Evolutionary conservation across 1,140 invertebrate species (phyloP).

Genomic region (Drosophila orena): DNA sequence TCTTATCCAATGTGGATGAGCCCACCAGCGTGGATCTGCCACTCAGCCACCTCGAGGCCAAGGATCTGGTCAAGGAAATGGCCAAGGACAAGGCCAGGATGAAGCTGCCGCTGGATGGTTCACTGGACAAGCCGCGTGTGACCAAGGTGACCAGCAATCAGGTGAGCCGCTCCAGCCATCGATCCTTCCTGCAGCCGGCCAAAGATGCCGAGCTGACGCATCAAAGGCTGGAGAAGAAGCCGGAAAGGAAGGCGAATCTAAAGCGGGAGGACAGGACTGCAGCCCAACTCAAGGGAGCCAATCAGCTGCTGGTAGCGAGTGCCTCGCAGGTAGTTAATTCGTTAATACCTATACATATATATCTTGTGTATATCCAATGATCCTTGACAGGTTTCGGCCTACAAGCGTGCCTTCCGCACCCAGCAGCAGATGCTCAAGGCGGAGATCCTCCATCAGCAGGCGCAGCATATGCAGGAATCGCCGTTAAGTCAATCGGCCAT

Average conservation of each 20-base stretch:
- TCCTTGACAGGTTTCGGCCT: slow-evolving; percentile 21
- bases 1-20: neutral
- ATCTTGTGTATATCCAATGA: neutral
- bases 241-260: neutral
- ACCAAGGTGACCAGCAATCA: slow-evolving; percentile 4
- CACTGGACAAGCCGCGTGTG: neutral
- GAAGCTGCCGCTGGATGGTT: neutral
- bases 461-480: slow-evolving; percentile 1
- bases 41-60: neutral
- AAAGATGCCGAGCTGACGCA: neutral
- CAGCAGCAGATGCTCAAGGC: slow-evolving; percentile 50
- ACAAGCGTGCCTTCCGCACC: slow-evolving; percentile 43
- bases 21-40: neutral
- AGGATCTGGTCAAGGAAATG: neutral
- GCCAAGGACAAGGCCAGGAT: neutral
- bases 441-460: slow-evolving; percentile 36
- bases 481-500: no score
- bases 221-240: neutral
- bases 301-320: slow-evolving; percentile 46
- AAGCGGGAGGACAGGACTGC: neutral
- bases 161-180: slow-evolving; percentile 36
- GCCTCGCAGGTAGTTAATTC: slow-evolving; percentile 33
- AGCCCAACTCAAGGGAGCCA: neutral
- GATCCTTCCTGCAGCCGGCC: slow-evolving; percentile 1
- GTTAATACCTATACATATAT: neutral